Percentiles rank a stretch among this genome's conserved stretches.
Evolutionary conservation across 1,140 invertebrate species (phyloP).

Genomic region (Liolophura sinensis): DNA sequence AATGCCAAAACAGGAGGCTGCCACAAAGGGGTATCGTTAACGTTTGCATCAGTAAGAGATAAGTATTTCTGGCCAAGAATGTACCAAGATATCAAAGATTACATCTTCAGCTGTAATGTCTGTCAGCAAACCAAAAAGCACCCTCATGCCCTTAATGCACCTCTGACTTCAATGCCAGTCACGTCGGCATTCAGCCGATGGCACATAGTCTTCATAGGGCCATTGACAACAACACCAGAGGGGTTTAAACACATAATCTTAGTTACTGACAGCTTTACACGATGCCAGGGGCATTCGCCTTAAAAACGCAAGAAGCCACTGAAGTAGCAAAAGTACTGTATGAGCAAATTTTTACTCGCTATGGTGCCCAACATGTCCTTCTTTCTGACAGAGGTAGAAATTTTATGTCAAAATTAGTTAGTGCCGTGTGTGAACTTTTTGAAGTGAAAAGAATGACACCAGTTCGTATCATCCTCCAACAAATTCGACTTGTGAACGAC

Average conservation of each 20-base stretch:
- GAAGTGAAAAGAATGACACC: constrained; percentile 8
- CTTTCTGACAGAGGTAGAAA: constrained; percentile 10
- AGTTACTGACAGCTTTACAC: constrained; percentile 2
- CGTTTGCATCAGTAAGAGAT: neutral
- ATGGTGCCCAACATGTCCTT: constrained; percentile 5
- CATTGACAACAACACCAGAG: neutral
- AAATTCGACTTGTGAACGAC: constrained; percentile 7
- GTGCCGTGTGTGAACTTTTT: constrained; percentile 10
- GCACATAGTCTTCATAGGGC: constrained; percentile 4
- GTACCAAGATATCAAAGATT: constrained; percentile 5
- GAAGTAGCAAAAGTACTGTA: constrained; percentile 7
- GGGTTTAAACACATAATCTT: constrained; percentile 4
- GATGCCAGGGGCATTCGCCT: constrained; percentile 2
- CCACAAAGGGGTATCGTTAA: neutral
- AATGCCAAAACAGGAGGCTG: neutral
- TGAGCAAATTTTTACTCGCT: constrained; percentile 11
- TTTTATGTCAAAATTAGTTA: constrained; percentile 5
- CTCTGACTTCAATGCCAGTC: no score
- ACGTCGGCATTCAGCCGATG: no score
- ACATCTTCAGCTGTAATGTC: neutral
- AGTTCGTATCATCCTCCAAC: constrained; percentile 11
- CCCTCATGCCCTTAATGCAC: neutral
- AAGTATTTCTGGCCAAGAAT: constrained; percentile 6
- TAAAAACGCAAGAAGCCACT: constrained; percentile 4
- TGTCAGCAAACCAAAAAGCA: neutral